phyloP scores from a whole-genome alignment of 2,888 invertebrate species.

The Mythimna pallens region DNA sequence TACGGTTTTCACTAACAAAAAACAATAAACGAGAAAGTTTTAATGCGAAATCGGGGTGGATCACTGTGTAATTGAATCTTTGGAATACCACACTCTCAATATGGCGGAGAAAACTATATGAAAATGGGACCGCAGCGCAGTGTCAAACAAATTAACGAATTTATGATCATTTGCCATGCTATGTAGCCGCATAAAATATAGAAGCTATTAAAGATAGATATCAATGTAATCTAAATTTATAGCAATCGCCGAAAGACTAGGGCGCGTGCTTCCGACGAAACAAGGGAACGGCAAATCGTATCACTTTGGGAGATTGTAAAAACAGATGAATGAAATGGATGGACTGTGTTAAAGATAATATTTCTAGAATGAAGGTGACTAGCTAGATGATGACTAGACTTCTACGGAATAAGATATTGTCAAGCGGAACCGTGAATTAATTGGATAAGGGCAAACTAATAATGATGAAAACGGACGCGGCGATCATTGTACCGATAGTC shows the following conservation, averaged over 20 bases:
- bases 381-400: not conserved
- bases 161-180: conserved; percentile 13
- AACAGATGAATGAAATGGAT: not conserved
- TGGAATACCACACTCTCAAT: too few species aligned
- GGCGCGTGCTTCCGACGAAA: conserved; percentile 53
- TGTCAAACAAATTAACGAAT: not conserved
- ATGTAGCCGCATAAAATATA: conserved; percentile 11
- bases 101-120: too few species aligned
- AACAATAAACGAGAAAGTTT: too few species aligned
- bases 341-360: not conserved
- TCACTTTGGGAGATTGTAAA: conserved; percentile 24
- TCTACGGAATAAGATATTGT: not conserved
- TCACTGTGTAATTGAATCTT: too few species aligned
- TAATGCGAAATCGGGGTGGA: too few species aligned
- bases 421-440: not conserved
- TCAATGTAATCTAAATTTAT: conserved; percentile 52
- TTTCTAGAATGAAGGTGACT: not conserved
- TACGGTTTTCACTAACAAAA: too few species aligned
- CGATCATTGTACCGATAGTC: too few species aligned
- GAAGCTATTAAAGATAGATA: conserved; percentile 22
- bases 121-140: too few species aligned
- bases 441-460: not conserved
- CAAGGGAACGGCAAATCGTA: conserved; percentile 42
- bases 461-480: not conserved
- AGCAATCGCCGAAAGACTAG: conserved; percentile 31